phyloP scores from a whole-genome alignment of 1,140 invertebrate species.

The Eriosoma lanigerum region DNA sequence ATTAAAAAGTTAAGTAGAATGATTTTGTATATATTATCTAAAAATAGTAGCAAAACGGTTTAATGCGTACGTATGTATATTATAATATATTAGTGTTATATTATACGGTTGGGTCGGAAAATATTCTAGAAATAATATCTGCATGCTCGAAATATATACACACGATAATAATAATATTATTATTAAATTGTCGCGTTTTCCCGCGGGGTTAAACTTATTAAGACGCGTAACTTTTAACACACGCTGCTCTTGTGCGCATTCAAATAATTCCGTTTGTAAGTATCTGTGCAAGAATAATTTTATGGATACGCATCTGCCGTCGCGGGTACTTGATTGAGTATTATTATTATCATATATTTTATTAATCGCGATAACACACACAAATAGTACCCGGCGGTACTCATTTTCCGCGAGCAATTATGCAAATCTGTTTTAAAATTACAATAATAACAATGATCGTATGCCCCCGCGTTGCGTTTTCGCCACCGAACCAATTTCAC shows the following conservation, averaged over 20 bases:
- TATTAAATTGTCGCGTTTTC: neutral
- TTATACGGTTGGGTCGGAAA: no score
- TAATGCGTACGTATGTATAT: no score
- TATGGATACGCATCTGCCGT: no score
- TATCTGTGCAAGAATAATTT: no score
- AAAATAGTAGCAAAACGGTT: no score
- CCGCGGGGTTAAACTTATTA: neutral
- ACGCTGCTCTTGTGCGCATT: neutral
- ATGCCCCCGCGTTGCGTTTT: neutral
- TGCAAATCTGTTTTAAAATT: constrained; percentile 15
- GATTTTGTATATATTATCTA: no score
- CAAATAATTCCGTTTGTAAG: neutral
- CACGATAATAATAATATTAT: no score
- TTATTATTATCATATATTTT: neutral
- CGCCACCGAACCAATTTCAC: constrained; percentile 33
- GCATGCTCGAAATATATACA: no score
- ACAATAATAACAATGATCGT: constrained; percentile 5
- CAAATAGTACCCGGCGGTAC: neutral
- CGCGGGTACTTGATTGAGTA: constrained; percentile 2
- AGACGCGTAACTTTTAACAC: constrained; percentile 14
- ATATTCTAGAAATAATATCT: no score
- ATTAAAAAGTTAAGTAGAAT: no score
- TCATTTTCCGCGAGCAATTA: constrained; percentile 15
- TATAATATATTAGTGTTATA: no score
- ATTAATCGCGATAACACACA: constrained; percentile 18